Evolutionary conservation across 2,113 vertebrate species (phyloP), one percentile per base, ranked within the genome.

Genomic region (Ageneiosus marmoratus): DNA sequence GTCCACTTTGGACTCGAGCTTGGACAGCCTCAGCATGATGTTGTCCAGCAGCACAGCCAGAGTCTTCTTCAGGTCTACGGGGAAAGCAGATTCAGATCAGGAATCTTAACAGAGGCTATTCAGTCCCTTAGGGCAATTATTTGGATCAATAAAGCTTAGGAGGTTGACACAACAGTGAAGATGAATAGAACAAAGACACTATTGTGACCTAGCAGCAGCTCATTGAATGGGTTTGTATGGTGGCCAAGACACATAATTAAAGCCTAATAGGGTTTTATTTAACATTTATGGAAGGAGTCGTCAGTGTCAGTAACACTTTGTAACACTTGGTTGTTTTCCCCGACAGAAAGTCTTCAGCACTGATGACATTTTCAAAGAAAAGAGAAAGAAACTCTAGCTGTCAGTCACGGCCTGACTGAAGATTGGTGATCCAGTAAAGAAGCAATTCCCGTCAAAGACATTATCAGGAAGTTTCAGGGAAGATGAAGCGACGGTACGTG

Each of bases 11-110:
- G 97, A 95, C 89, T 99, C 98, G 0, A 99, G 91, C 91, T 97
- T 98, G 78, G 97, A 97, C 75, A 99, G 96, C 83, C 98, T 94
- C 84, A 96, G 96, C 93, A 99, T 93, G 91, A 99, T 99, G 91
- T 98, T 99, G 89, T 99, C 98, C 91, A 99, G 88, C 77, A 99
- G 92, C 75, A 99, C 98, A 1, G 98, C 98, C 1, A 99, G 95
- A 0, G 98, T 99, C 92, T 99, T 99, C 93, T 99, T 99, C 91
- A 99, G 91, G 91, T 99, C 98, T 99, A 89, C 24, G 91, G 56
- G 62, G 60, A 1, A 65, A 29, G 65, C n/a, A 12, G 13, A 27
- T 70, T 22, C 0, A 12, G 16, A 29, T 63, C 16, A 80, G 18
- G n/a, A 13, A 62, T 46, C 16, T 2, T 29, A 27, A 44, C 0